Base-by-base conservation (phyloP, 2,888 invertebrate species). In the Odontocolon sp. region DNA sequence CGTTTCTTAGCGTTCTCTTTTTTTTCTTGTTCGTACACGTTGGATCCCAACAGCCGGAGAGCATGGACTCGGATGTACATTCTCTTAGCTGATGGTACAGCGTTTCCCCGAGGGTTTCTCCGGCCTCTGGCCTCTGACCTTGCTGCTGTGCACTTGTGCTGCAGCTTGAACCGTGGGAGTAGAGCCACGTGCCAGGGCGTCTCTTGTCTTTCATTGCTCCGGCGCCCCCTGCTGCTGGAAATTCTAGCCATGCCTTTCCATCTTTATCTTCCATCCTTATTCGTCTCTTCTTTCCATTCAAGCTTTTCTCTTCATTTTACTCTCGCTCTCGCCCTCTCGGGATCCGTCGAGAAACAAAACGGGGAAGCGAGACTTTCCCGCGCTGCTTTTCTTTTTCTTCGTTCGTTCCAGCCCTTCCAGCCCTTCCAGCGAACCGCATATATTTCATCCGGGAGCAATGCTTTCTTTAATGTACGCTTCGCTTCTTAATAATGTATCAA, bases 401-500 rank as follows among this genome's bases (percentile, higher is more conserved):
- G 38, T 74, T 74, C 73, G 78, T 31, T 72, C 80, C 69, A 77
- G 76, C 74, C 76, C 31, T 1, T 31, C n/a, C n/a, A n/a, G 76
- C 79, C 56, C 80, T 77, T 75, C 80, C 80, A 79, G 75, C 73
- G 69, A 77, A 81, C 72, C 77, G 76, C 81, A 80, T 83, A 86
- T 88, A 88, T 87, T 87, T 88, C 85, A 87, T 85, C 81, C 82
- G 54, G 57, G 70, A 74, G 57, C 79, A 74, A 79, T 76, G 82
- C 85, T 86, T 86, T 85, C 85, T 88, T 87, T 87, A 87, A 88
- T 87, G 85, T 83, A 82, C 78, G 82, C 33, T 52, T 47, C 57
- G 18, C 52, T 80, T 82, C 85, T 87, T 86, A 88, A 88, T 88
- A 88, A 89, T 88, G 87, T 84, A 89, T 89, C 87, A 88, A 89